Percentiles rank a stretch among this genome's conserved stretches.
These are phyloP conservation scores for Leuctra nigra DNA, from an alignment of 2,888 invertebrate species.

Conservation along the genomic window DNA sequence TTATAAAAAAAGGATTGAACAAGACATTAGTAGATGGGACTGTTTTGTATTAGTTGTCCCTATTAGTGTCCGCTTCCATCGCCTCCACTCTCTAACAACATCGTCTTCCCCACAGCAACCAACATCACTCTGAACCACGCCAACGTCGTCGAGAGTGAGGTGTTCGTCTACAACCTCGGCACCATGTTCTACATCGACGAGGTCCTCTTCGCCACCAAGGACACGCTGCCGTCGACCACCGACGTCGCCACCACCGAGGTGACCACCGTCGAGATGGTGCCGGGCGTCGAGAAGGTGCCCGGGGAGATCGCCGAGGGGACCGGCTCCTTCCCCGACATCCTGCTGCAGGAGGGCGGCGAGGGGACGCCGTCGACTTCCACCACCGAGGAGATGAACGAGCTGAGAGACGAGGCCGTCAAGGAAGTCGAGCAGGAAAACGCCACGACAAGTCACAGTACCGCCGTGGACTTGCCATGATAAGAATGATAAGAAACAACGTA, in stretches of 20 bases:
- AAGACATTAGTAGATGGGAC: too few relatives aligned
- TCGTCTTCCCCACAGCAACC: constrained; percentile 29
- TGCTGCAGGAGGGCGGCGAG: constrained; percentile 1
- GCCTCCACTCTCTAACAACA: too few relatives aligned
- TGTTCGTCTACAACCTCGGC: constrained; percentile 57
- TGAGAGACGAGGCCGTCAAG: constrained; percentile 13
- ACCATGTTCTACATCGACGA: constrained; percentile 58
- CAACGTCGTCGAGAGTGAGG: constrained; percentile 52
- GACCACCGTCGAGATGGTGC: not conserved
- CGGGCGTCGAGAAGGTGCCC: constrained; percentile 26
- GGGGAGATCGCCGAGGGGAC: constrained; percentile 25
- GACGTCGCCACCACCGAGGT: constrained; percentile 12
- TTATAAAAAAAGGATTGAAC: too few relatives aligned
- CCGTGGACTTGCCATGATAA: constrained; percentile 8
- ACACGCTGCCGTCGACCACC: constrained; percentile 22
- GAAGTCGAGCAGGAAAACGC: constrained; percentile 1
- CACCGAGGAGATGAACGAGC: constrained; percentile 18
- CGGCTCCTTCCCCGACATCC: constrained; percentile 23
- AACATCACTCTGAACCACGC: constrained; percentile 50
- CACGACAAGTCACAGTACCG: not conserved
- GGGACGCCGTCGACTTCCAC: not conserved
- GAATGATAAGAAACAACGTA: not conserved
- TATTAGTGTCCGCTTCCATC: too few relatives aligned
- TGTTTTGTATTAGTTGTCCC: too few relatives aligned
- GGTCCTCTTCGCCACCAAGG: constrained; percentile 42